Percentiles rank a stretch among this genome's conserved stretches.
Conservation (phyloP, 2,888 invertebrate species). For the Enchytraeus crypticus region DNA sequence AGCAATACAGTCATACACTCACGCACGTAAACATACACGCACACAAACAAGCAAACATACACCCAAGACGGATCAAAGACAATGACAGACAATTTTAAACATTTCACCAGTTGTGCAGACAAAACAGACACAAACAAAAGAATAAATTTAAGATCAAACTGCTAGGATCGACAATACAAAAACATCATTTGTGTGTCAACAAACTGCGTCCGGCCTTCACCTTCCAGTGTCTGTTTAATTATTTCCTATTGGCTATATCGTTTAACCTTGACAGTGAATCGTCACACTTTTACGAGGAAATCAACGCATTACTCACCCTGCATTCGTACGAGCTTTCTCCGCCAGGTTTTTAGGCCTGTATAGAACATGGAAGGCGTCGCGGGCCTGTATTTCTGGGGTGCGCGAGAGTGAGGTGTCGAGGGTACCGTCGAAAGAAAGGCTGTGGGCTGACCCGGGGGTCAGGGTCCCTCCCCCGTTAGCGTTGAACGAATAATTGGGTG, state of each 20-base stretch:
- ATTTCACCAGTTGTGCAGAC: not conserved
- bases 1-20: not conserved
- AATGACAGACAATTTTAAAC: not conserved
- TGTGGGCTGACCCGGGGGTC: constrained; percentile 52
- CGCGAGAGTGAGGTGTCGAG: constrained; percentile 62
- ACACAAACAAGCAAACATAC: not conserved
- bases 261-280: too few relatives aligned
- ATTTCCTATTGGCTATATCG: too few relatives aligned
- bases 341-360: constrained; percentile 39
- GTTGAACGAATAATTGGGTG: constrained; percentile 14
- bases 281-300: too few relatives aligned
- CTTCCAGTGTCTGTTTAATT: too few relatives aligned
- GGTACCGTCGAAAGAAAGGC: constrained; percentile 46
- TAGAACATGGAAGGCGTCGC: constrained; percentile 59
- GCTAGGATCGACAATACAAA: too few relatives aligned
- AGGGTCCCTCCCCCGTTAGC: constrained; percentile 53
- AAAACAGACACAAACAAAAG: not conserved
- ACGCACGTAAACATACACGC: not conserved
- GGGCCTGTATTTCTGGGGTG: constrained; percentile 71
- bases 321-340: constrained; percentile 46
- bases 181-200: too few relatives aligned
- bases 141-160: too few relatives aligned
- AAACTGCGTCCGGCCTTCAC: too few relatives aligned
- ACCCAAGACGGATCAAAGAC: not conserved
- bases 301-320: constrained; percentile 32